These are phyloP conservation scores for Drosophila guanche DNA, from an alignment of 1,140 invertebrate genomes.

Conservation along the genomic window DNA sequence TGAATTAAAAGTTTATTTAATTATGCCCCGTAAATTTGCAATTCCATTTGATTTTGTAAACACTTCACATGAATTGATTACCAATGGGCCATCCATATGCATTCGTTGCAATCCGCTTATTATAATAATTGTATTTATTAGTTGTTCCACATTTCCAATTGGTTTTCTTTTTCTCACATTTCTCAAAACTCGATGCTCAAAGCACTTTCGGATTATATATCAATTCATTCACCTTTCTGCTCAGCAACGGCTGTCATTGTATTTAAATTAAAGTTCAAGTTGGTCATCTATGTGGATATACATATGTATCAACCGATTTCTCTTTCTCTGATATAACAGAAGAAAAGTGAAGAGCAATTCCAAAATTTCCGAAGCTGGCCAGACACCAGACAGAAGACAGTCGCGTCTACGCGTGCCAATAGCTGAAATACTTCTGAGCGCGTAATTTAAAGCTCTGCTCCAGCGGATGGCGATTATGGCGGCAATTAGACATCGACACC, in stretches of 20 bases:
- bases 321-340: not conserved
- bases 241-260: conserved; percentile 29
- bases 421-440: conserved; percentile 63
- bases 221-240: conserved; percentile 51
- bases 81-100: too few species aligned
- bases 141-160: not conserved
- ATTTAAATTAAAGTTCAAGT: too few species aligned
- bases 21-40: too few species aligned
- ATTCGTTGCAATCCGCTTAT: not conserved
- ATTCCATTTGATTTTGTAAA: conserved; percentile 7
- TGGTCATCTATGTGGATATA: not conserved
- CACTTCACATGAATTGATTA: not conserved
- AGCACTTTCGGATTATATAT: conserved; percentile 3
- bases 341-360: not conserved
- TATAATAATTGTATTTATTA: conserved; percentile 15
- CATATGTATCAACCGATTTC: not conserved
- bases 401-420: conserved; percentile 52
- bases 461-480: conserved; percentile 39
- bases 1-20: not conserved
- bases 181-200: not conserved
- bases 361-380: not conserved
- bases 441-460: conserved; percentile 36
- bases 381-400: not conserved
- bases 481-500: conserved; percentile 44
- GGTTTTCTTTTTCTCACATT: not conserved